Percentiles rank a stretch among this genome's conserved stretches.
Conservation (phyloP, 1,140 invertebrate genomes). For the Sogatella furcifera region DNA sequence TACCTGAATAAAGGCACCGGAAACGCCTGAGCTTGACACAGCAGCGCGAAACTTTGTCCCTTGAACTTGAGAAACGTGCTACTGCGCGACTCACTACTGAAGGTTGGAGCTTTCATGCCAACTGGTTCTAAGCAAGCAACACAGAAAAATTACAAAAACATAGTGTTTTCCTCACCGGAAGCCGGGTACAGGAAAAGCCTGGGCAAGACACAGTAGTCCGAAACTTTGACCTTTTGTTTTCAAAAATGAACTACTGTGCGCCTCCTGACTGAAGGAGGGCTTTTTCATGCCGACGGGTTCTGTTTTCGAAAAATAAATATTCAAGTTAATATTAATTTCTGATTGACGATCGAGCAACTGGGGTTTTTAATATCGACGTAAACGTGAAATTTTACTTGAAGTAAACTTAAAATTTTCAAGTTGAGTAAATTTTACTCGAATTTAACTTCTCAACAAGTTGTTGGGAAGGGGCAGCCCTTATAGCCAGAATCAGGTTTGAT, state of each 20-base stretch:
- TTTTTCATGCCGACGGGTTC: constrained; percentile 31
- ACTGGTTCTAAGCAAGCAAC: constrained; percentile 41
- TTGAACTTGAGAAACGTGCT: constrained; percentile 33
- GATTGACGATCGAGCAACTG: constrained; percentile 3
- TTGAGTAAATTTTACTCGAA: no score
- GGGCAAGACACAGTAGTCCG: constrained; percentile 50
- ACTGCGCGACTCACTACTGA: constrained; percentile 37
- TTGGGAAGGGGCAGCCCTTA: no score
- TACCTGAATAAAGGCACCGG: constrained; percentile 60
- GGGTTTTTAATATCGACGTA: no score
- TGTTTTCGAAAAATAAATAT: not conserved
- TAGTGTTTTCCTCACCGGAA: constrained; percentile 23
- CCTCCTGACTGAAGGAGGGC: constrained; percentile 33
- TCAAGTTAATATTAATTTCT: not conserved
- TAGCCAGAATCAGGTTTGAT: no score
- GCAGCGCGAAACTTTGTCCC: constrained; percentile 41
- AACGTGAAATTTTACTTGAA: no score
- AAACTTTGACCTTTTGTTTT: constrained; percentile 32
- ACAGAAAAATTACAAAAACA: not conserved
- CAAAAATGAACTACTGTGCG: constrained; percentile 52
- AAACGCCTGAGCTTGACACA: constrained; percentile 57
- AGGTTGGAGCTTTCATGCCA: constrained; percentile 52
- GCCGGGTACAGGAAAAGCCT: constrained; percentile 45
- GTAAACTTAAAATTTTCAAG: no score
- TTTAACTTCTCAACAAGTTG: no score